phyloP scores from a whole-genome alignment of 2,888 invertebrate species.

The Campoletis raptor region DNA sequence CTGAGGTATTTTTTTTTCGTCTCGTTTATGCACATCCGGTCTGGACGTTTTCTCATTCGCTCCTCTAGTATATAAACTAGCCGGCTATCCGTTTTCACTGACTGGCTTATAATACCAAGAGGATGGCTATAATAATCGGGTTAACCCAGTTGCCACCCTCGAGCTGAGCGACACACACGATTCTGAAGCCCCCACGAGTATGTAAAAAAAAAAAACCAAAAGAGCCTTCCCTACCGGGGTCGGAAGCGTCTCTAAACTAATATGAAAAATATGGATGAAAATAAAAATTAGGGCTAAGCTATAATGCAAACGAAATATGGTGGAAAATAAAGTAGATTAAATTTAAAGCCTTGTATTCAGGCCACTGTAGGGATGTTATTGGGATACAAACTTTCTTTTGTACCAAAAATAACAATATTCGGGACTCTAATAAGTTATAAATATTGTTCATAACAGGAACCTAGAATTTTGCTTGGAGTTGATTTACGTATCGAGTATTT shows the following conservation, averaged over 20 bases:
- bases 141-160: conserved; percentile 73
- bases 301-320: background rate
- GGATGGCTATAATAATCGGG: conserved; percentile 75
- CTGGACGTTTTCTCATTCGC: conserved; percentile 45
- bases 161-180: conserved; percentile 63
- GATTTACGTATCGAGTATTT: background rate
- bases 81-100: conserved; percentile 55
- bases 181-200: conserved; percentile 72
- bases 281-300: conserved; percentile 32
- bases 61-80: conserved; percentile 14
- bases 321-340: conserved; percentile 22
- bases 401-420: background rate
- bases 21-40: conserved; percentile 56
- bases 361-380: background rate
- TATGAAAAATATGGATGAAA: conserved; percentile 24
- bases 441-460: background rate
- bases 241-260: conserved; percentile 40
- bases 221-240: conserved; percentile 26
- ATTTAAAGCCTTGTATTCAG: conserved; percentile 23
- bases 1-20: conserved; percentile 24
- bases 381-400: background rate
- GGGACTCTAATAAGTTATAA: background rate
- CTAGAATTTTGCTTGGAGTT: background rate
- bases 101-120: conserved; percentile 62
- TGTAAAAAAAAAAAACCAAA: conserved; percentile 34